Base-by-base conservation (phyloP, 1,140 invertebrate genomes). In the Ostrea edulis region DNA sequence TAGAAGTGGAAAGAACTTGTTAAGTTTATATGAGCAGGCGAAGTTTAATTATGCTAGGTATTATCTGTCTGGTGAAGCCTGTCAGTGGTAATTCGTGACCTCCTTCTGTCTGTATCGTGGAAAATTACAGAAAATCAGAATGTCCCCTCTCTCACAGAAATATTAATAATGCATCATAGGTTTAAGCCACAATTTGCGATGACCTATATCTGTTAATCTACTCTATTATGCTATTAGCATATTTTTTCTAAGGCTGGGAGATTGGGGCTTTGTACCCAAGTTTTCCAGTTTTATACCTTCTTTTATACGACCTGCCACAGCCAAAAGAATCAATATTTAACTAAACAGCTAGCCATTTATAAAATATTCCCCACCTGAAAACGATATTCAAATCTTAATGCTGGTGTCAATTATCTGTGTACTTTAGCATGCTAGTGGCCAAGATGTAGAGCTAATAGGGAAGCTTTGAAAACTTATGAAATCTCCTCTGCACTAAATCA, bases 321-420 rank as follows among this genome's bases (percentile, higher is more conserved):
- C n/a, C n/a, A n/a, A 62, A 17, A 71, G 68, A 71, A 71, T 71
- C 22, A 71, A 35, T 71, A 71, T 71, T 71, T 71, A 71, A 71
- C 68, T 71, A 29, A 71, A 71, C 25, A 35, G 22, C 68, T 35
- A 44, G 25, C 9, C 12, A 71, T 29, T 62, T 35, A 71, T 25
- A 71, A 35, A 25, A 29, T 11, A 25, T 25, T 8, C 8, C 9
- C 29, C 29, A n/a, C 17, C n/a, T 62, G 55, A 62, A 62, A 62
- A n/a, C 2, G 14, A 62, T 62, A 71, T 71, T 71, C 68, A 71
- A 12, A 71, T 71, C 25, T 35, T 71, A 29, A 35, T 29, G 9
- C 25, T 71, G 25, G 29, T 35, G 1, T 71, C 25, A 62, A 62
- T 62, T 5, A 5, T 62, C 14, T 62, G 58, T 62, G 58, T 62